Evolutionary conservation across 2,113 vertebrate species (phyloP).

Genomic region (Oxygymnocypris stewartii): DNA sequence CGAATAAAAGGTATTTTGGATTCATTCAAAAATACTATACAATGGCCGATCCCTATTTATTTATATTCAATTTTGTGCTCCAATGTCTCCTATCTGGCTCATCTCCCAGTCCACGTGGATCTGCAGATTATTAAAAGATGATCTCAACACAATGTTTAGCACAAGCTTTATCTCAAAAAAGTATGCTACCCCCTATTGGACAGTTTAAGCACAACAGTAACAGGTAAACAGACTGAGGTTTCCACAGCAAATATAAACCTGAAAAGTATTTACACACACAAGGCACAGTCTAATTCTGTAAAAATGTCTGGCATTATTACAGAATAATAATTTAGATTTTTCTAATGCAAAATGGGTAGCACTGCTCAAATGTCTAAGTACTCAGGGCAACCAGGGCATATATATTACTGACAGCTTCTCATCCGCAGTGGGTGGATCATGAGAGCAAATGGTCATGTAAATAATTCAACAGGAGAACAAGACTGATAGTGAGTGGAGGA

Average conservation of each 20-base stretch:
- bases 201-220: conserved; percentile 18
- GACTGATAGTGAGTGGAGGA: neutral
- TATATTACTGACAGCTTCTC: neutral
- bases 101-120: neutral
- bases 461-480: conserved; percentile 1
- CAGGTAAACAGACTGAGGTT: neutral
- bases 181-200: conserved; percentile 51
- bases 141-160: neutral
- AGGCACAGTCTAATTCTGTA: neutral
- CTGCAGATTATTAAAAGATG: conserved; percentile 23
- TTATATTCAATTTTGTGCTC: conserved; percentile 38
- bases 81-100: conserved; percentile 2
- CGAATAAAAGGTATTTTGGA: conserved; percentile 2
- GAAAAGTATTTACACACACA: neutral
- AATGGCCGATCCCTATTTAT: conserved; percentile 4
- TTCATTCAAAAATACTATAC: conserved; percentile 31
- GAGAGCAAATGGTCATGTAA: neutral
- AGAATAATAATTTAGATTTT: too few relatives aligned
- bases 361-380: neutral
- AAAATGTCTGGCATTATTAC: too few relatives aligned
- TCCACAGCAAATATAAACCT: neutral
- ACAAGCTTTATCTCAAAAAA: conserved; percentile 17
- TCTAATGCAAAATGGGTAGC: neutral
- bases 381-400: neutral
- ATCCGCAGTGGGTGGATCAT: neutral